These are phyloP conservation scores for Micromussa lordhowensis DNA, from an alignment of 92 coral and sea anemone genomes.

Conservation along the genomic window DNA sequence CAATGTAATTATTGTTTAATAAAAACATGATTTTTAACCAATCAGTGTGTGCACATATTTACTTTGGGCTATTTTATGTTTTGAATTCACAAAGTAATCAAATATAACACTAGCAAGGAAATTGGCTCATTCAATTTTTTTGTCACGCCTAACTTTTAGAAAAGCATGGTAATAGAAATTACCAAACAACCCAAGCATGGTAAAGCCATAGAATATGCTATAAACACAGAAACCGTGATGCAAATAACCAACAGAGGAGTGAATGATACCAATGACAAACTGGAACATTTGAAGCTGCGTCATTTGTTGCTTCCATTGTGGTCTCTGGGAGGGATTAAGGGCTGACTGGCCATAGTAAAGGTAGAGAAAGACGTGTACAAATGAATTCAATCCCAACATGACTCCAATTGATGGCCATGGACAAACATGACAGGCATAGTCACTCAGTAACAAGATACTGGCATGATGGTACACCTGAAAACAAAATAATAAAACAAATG, in stretches of 20 bases:
- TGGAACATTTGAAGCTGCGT: constrained; percentile 88
- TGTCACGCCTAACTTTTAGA: constrained; percentile 47
- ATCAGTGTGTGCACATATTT: no score
- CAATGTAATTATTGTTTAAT: no score
- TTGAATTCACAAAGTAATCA: no score
- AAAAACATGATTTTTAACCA: no score
- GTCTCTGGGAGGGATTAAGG: constrained; percentile 73
- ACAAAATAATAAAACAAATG: not conserved
- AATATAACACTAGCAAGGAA: no score
- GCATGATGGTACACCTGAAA: constrained; percentile 92
- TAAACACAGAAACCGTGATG: constrained; percentile 87
- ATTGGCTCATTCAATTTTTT: constrained; percentile 16
- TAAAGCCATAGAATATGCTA: constrained; percentile 71
- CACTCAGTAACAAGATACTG: constrained; percentile 76
- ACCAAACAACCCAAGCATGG: constrained; percentile 83
- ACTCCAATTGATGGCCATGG: constrained; percentile 88
- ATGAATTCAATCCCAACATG: constrained; percentile 77
- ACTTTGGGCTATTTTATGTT: no score
- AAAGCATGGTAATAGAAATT: constrained; percentile 90
- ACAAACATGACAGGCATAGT: constrained; percentile 57
- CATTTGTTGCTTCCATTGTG: constrained; percentile 84
- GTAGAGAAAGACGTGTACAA: constrained; percentile 91
- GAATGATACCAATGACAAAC: constrained; percentile 78
- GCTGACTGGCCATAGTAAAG: constrained; percentile 93
- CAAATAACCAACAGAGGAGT: constrained; percentile 72